Base-by-base conservation (phyloP, 2,113 vertebrate species). In the Pampusana beccarii region DNA sequence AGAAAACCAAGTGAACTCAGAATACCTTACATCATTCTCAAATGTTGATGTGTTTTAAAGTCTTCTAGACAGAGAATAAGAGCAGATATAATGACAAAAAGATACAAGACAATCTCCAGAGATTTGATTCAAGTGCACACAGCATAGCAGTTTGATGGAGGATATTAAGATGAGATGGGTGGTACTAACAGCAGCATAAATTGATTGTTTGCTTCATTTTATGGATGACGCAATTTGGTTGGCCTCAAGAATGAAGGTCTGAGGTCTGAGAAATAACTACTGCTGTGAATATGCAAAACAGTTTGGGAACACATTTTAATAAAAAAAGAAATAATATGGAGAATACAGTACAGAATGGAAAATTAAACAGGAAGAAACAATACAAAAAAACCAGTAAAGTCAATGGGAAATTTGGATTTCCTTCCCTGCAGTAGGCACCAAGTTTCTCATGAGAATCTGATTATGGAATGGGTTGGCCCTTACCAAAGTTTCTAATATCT, bases 81-180 rank as follows among this genome's bases (percentile, higher is more conserved):
- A 88, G 14, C 4, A 88, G 26, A 57, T 48, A 33, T 26, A 65
- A 50, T 16, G 13, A 29, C 6, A 80, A 48, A 86, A 67, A 62
- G 0, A 46, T 4, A 18, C 1, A 51, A 54, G 9, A 10, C 3
- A n/a, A 51, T 29, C 1, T 85, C 11, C 16, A 83, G 46, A 58
- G 8, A 9, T 74, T 40, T 78, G 4, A 11, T 33, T 80, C 14
- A 54, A 71, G 11, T 58, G 11, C 25, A 42, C 5, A 13, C 2
- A 40, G 2, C 8, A 3, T 3, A 34, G 12, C 6, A 57, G 4
- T 48, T 77, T 86, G 12, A 18, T 29, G 26, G 16, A 62, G 29
- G 34, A 14, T 56, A 62, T 56, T 28, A n/a, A 82, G 17, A 26
- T 0, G 0, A 66, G 11, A 44, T 10, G 8, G 10, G 5, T 36